phyloP scores from a whole-genome alignment of 2,797 vertebrate species.

The Miichthys miiuy region DNA sequence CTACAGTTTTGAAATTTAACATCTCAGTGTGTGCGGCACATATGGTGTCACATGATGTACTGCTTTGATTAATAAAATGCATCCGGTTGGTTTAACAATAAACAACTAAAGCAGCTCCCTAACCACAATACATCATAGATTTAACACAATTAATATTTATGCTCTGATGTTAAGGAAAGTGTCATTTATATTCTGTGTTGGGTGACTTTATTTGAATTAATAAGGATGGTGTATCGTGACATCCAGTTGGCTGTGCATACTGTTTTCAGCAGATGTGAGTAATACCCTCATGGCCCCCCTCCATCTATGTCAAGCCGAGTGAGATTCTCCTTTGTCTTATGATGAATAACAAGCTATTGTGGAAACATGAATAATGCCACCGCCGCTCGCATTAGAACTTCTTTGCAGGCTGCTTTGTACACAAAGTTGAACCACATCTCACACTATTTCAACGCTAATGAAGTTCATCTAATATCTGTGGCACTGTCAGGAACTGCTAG shows the following conservation, averaged over 20 bases:
- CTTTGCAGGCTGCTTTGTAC: slow-evolving; percentile 62
- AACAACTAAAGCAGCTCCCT: slow-evolving; percentile 61
- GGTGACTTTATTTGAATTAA: slow-evolving; percentile 82
- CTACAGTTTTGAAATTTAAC: slow-evolving; percentile 4
- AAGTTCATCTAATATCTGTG: slow-evolving; percentile 52
- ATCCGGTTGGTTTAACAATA: slow-evolving; percentile 63
- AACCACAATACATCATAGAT: slow-evolving; percentile 75
- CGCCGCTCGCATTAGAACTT: slow-evolving; percentile 62
- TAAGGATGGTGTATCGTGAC: slow-evolving; percentile 79
- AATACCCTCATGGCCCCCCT: slow-evolving; percentile 81
- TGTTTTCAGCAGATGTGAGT: slow-evolving; percentile 84
- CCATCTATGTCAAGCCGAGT: slow-evolving; percentile 82
- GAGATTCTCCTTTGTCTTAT: slow-evolving; percentile 84
- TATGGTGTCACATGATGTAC: slow-evolving; percentile 35
- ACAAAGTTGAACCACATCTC: slow-evolving; percentile 53
- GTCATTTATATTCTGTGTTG: slow-evolving; percentile 78
- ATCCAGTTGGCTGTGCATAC: slow-evolving; percentile 79
- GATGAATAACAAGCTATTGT: slow-evolving; percentile 84
- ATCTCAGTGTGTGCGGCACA: not conserved
- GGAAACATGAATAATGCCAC: slow-evolving; percentile 79
- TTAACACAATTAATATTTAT: slow-evolving; percentile 82
- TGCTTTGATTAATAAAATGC: slow-evolving; percentile 67
- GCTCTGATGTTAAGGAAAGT: slow-evolving; percentile 70
- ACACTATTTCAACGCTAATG: slow-evolving; percentile 50
- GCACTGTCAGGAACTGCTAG: slow-evolving; percentile 26